Conservation (phyloP, 2,888 invertebrate species). For the Ochropleura leucogaster region DNA sequence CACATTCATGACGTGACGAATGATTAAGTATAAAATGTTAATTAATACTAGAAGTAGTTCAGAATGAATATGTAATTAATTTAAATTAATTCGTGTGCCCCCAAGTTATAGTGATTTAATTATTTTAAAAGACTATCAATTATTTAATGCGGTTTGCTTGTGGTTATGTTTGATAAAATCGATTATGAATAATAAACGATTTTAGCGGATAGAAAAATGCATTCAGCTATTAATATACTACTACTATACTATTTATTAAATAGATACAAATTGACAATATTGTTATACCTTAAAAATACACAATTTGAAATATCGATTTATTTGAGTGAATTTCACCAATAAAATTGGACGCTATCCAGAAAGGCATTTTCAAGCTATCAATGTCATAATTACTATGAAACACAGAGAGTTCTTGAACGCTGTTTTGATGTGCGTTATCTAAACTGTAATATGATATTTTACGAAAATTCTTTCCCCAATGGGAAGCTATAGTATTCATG, state of each 20-base stretch:
- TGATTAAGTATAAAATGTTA: conserved; percentile 43
- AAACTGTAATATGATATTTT: no score
- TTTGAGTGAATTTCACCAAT: not conserved
- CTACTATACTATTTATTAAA: no score
- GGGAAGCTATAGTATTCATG: no score
- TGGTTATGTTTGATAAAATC: conserved; percentile 22
- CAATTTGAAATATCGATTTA: not conserved
- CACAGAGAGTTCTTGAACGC: not conserved
- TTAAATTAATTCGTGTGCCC: conserved; percentile 34
- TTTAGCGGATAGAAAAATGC: not conserved
- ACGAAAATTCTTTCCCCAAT: not conserved
- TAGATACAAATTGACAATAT: not conserved
- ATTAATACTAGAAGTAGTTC: conserved; percentile 33
- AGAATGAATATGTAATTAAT: conserved; percentile 33
- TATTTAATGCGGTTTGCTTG: conserved; percentile 7
- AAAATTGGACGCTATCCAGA: not conserved
- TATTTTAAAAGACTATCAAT: conserved; percentile 33
- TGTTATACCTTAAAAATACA: not conserved
- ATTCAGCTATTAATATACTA: not conserved
- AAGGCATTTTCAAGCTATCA: not conserved
- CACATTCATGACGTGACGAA: conserved; percentile 16
- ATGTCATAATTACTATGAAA: not conserved
- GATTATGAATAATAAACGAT: conserved; percentile 28
- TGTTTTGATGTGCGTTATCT: not conserved
- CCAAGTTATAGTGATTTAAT: conserved; percentile 23